Percentiles rank a stretch among this genome's conserved stretches.
Conservation (phyloP, 2,113 vertebrate species). For the Siniperca knerii region DNA sequence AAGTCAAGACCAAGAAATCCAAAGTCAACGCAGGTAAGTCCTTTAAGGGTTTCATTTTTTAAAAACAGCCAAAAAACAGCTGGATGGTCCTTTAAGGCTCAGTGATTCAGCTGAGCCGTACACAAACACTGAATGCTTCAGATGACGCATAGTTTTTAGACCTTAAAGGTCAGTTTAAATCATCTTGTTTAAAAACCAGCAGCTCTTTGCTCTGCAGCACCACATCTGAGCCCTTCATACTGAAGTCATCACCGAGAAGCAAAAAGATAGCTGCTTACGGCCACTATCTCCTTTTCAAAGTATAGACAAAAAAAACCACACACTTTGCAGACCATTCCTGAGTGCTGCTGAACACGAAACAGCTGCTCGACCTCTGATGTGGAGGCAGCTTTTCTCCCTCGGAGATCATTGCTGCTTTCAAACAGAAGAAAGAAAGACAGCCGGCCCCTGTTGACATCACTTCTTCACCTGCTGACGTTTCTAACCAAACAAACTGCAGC, state of each 20-base stretch:
- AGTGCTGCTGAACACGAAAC: slow-evolving; percentile 10
- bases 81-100: neutral
- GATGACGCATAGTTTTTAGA: neutral
- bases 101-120: neutral
- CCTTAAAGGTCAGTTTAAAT: neutral
- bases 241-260: neutral
- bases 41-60: too few species aligned
- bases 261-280: neutral
- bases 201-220: neutral
- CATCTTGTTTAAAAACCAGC: neutral
- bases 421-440: neutral
- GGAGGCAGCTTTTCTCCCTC: neutral
- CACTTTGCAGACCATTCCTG: neutral
- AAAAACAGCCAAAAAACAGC: neutral
- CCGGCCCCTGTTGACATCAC: neutral
- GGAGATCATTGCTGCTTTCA: neutral
- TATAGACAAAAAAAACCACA: neutral
- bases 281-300: neutral
- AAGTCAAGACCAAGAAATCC: neutral
- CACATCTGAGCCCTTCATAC: neutral
- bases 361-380: slow-evolving; percentile 7
- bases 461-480: slow-evolving; percentile 20
- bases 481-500: slow-evolving; percentile 4
- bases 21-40: neutral
- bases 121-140: neutral